Evolutionary conservation across 2,113 vertebrate species (phyloP).

Genomic region (Microcebus ravelobensis): DNA sequence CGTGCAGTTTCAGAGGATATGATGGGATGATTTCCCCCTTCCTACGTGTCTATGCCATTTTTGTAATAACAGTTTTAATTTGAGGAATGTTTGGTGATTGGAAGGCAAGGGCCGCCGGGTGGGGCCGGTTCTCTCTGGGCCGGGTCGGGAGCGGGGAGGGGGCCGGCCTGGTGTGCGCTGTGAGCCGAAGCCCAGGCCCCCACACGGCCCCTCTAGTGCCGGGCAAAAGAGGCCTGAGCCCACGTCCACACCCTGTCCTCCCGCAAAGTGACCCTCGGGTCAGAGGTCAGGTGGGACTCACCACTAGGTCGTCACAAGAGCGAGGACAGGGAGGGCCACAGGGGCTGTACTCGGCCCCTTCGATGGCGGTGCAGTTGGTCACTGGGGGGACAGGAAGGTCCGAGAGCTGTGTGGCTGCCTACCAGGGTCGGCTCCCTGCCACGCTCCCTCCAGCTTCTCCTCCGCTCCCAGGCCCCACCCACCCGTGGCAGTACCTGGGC

Average conservation of each 20-base stretch:
- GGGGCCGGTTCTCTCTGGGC: not conserved
- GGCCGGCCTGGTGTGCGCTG: no score
- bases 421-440: fast-evolving
- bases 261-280: not conserved
- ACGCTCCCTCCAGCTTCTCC: not conserved
- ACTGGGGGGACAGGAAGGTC: slow-evolving; percentile 70
- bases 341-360: slow-evolving; percentile 87
- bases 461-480: not conserved
- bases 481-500: slow-evolving; percentile 83
- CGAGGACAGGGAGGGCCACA: slow-evolving; percentile 93
- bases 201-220: fast-evolving
- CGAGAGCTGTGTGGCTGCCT: not conserved
- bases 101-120: not conserved
- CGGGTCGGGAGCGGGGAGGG: no score
- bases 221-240: not conserved
- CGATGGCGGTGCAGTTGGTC: slow-evolving; percentile 84
- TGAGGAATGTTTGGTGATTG: not conserved
- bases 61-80: not conserved
- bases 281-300: slow-evolving; percentile 76
- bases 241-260: not conserved
- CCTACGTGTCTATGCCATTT: not conserved
- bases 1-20: not conserved
- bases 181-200: not conserved
- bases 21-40: not conserved
- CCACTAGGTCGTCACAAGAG: slow-evolving; percentile 90